These are phyloP conservation scores for Zootermopsis nevadensis DNA, from an alignment of 2,888 invertebrate genomes.

Conservation along the genomic window DNA sequence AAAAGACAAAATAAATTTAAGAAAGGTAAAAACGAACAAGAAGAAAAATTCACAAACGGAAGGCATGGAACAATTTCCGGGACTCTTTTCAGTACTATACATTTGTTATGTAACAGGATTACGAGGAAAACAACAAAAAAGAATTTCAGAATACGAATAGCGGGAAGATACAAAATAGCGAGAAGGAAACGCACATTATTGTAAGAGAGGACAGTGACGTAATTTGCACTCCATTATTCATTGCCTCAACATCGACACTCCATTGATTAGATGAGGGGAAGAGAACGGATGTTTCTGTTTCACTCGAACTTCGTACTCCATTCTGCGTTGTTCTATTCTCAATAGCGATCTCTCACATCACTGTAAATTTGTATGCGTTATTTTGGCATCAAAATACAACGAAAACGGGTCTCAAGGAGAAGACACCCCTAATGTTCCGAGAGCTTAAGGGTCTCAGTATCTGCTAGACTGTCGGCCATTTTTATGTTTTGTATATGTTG, in stretches of 20 bases:
- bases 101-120: too few species aligned
- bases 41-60: background rate
- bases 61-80: too few species aligned
- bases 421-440: background rate
- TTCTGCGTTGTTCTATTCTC: too few species aligned
- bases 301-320: background rate
- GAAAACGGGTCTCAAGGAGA: background rate
- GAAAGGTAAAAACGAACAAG: background rate
- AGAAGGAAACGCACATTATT: conserved; percentile 10
- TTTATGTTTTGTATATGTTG: too few species aligned
- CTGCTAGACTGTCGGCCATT: too few species aligned
- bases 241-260: conserved; percentile 29
- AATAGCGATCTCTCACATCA: background rate
- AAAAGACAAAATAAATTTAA: background rate
- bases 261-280: conserved; percentile 33
- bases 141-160: background rate
- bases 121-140: background rate
- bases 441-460: background rate
- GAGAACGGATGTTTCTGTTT: conserved; percentile 2
- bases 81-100: too few species aligned
- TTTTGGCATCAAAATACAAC: conserved; percentile 9
- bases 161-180: background rate
- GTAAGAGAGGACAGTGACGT: conserved; percentile 14
- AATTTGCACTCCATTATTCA: conserved; percentile 36
- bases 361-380: background rate